These are phyloP conservation scores for rabbit (Oryctolagus cuniculus) DNA, from an alignment of 2,113 vertebrate species.

Conservation along the genomic window DNA sequence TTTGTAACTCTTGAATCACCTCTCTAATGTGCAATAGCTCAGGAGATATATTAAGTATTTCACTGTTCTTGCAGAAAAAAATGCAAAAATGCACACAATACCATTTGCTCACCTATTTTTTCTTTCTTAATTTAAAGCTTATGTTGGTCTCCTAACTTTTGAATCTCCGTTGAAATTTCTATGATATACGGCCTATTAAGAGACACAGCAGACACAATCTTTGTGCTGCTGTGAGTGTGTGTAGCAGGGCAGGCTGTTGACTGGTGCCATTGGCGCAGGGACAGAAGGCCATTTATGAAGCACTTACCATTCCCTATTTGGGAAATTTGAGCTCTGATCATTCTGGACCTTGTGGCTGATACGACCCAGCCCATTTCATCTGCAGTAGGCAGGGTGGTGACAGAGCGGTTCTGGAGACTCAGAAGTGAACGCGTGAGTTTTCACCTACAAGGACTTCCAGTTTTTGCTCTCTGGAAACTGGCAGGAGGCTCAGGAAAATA, in stretches of 20 bases:
- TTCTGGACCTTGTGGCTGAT: neutral
- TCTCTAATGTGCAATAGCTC: neutral
- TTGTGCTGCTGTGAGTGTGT: neutral
- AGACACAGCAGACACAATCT: neutral
- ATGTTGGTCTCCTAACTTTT: neutral
- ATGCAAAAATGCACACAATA: neutral
- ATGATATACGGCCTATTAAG: neutral
- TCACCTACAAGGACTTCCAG: constrained; percentile 10
- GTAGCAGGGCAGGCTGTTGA: neutral
- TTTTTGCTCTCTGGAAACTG: constrained; percentile 28
- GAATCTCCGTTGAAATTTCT: neutral
- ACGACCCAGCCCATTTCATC: neutral
- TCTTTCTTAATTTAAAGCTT: constrained; percentile 43
- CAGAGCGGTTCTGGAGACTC: neutral
- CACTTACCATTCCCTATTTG: neutral
- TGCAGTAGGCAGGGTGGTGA: neutral
- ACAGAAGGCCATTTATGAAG: constrained; percentile 17
- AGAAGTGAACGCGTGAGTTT: neutral
- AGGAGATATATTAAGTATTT: constrained; percentile 35
- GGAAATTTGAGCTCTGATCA: neutral
- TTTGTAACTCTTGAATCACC: neutral
- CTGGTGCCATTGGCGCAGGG: neutral
- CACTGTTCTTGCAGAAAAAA: neutral
- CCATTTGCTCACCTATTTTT: neutral
- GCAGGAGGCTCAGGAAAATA: neutral